Percentiles rank a stretch among this genome's conserved stretches.
Conservation (phyloP, 2,113 vertebrate species). For the Piaya cayana region DNA sequence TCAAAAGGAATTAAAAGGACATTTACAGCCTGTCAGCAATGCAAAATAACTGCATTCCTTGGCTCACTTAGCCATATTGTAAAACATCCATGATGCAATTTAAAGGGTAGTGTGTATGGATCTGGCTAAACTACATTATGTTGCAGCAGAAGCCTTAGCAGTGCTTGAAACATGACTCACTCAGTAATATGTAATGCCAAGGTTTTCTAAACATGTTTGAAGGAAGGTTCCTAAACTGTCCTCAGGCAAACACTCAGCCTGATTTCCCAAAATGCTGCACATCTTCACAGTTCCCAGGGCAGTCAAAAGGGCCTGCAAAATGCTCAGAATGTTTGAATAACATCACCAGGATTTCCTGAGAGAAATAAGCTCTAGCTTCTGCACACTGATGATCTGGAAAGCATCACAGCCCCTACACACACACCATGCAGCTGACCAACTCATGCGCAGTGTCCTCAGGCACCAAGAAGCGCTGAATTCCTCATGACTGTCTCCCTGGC, state of each 20-base stretch:
- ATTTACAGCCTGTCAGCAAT: not conserved
- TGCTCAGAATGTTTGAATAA: not conserved
- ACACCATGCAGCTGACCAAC: not conserved
- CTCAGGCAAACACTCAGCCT: not conserved
- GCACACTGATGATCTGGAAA: not conserved
- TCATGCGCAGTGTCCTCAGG: not conserved
- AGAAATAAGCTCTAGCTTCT: not conserved
- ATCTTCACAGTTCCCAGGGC: not conserved
- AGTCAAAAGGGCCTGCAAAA: not conserved
- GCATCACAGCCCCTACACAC: not conserved
- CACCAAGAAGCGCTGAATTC: not conserved
- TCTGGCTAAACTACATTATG: not conserved
- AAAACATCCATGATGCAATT: not conserved
- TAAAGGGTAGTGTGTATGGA: not conserved
- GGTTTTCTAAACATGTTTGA: not conserved
- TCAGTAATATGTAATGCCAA: not conserved
- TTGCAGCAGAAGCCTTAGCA: slow-evolving; percentile 9
- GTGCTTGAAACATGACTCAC: slow-evolving; percentile 29
- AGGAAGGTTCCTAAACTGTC: not conserved
- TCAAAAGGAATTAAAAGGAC: not conserved
- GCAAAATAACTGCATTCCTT: not conserved
- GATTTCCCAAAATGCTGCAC: not conserved
- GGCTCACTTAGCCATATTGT: not conserved
- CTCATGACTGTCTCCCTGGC: not conserved
- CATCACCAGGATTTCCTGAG: not conserved